Conservation (phyloP, 2,113 vertebrate genomes). For the Penelope pileata region DNA sequence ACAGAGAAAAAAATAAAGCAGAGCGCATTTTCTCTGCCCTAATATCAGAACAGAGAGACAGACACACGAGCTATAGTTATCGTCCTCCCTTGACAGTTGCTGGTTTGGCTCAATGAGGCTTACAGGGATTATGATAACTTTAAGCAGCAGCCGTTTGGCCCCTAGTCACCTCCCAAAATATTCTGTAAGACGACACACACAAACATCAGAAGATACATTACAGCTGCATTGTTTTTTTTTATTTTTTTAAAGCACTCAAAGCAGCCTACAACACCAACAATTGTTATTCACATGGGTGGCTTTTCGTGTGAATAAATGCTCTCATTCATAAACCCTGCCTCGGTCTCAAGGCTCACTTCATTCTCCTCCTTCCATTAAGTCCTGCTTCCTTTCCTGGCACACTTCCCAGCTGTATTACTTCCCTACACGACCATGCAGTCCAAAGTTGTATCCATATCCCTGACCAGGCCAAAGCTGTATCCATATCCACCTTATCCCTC, state of each 20-base stretch:
- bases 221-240: conserved; percentile 22
- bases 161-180: conserved; percentile 63
- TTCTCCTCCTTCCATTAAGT: conserved; percentile 12
- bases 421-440: neutral
- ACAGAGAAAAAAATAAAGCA: neutral
- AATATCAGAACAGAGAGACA: neutral
- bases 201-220: conserved; percentile 61
- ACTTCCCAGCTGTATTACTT: neutral
- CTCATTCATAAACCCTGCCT: conserved; percentile 33
- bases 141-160: conserved; percentile 40
- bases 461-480: neutral
- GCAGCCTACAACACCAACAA: conserved; percentile 2
- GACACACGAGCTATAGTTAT: conserved; percentile 44
- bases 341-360: conserved; percentile 5
- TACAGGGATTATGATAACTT: conserved; percentile 54
- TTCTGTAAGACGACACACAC: conserved; percentile 62
- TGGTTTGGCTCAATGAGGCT: conserved; percentile 54
- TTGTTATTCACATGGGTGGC: conserved; percentile 21
- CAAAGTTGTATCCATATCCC: no score
- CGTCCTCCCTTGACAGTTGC: conserved; percentile 64
- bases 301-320: neutral
- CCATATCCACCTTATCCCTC: neutral
- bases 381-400: neutral
- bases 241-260: neutral
- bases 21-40: neutral